Evolutionary conservation across 2,888 invertebrate genomes (phyloP).

Genomic region (Lomographa bimaculata): DNA sequence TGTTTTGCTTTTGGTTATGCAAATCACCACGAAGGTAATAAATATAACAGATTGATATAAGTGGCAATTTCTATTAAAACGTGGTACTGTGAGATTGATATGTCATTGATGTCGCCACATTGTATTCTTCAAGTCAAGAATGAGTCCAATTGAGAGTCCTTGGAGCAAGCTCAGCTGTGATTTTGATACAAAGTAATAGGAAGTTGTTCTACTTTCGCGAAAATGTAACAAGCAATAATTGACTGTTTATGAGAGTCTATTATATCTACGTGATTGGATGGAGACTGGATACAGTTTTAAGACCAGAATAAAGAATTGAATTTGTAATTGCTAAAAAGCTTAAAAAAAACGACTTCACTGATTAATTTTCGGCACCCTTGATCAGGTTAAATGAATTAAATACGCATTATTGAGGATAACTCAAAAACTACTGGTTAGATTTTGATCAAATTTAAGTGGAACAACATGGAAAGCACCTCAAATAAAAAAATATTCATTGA

Average conservation of each 20-base stretch:
- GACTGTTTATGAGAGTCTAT: conserved; percentile 8
- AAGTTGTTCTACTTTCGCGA: conserved; percentile 23
- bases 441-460: too few species aligned
- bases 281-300: too few species aligned
- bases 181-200: conserved; percentile 18
- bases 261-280: conserved; percentile 11
- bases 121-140: too few species aligned
- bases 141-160: conserved; percentile 38
- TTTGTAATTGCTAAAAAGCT: too few species aligned
- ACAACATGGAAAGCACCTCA: too few species aligned
- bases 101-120: conserved; percentile 55
- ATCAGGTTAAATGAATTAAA: too few species aligned
- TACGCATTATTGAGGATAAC: too few species aligned
- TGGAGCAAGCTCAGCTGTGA: conserved; percentile 22
- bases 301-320: too few species aligned
- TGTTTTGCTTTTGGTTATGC: conserved; percentile 3
- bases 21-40: conserved; percentile 17
- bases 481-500: too few species aligned
- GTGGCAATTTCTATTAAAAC: conserved; percentile 45
- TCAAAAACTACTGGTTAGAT: too few species aligned
- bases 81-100: conserved; percentile 52
- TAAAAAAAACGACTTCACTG: too few species aligned
- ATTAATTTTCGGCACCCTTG: too few species aligned
- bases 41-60: conserved; percentile 28
- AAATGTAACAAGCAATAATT: conserved; percentile 17